Percentiles rank a stretch among this genome's conserved stretches.
These are phyloP conservation scores for Romanogobio albipinnatus DNA, from an alignment of 2,113 vertebrate species.

Conservation along the genomic window DNA sequence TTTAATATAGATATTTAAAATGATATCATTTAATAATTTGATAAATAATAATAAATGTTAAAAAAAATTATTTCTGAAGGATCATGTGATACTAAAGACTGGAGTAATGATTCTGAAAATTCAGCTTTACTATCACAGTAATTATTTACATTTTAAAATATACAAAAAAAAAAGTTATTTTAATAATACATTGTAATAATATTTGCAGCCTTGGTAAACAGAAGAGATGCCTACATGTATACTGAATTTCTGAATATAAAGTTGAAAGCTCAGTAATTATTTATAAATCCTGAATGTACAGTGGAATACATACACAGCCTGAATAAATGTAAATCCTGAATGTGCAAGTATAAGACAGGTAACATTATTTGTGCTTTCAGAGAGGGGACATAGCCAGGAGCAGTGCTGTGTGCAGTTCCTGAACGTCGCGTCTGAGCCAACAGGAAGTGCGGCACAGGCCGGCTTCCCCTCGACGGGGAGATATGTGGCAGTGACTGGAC, in stretches of 20 bases:
- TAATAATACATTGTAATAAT: too few species aligned
- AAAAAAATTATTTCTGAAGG: too few species aligned
- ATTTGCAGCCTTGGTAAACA: too few species aligned
- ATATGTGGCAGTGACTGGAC: slow-evolving; percentile 23
- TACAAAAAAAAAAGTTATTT: too few species aligned
- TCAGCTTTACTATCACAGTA: too few species aligned
- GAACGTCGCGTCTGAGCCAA: slow-evolving; percentile 1
- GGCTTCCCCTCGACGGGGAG: slow-evolving; percentile 37
- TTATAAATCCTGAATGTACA: neutral
- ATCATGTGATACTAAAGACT: too few species aligned
- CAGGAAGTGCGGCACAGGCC: slow-evolving; percentile 44
- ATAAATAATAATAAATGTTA: too few species aligned
- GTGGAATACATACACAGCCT: neutral
- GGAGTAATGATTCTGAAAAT: too few species aligned
- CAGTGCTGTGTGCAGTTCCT: slow-evolving; percentile 30
- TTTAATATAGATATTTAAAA: neutral
- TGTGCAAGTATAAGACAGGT: neutral
- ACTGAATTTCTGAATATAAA: neutral
- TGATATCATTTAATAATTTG: too few species aligned
- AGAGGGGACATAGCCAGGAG: neutral
- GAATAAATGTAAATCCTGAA: neutral
- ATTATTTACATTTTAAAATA: too few species aligned
- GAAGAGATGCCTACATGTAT: neutral
- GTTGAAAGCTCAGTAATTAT: neutral
- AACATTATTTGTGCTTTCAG: neutral